Evolutionary conservation across 2,113 vertebrate genomes (phyloP).

Genomic region (Lichenostomus cassidix): DNA sequence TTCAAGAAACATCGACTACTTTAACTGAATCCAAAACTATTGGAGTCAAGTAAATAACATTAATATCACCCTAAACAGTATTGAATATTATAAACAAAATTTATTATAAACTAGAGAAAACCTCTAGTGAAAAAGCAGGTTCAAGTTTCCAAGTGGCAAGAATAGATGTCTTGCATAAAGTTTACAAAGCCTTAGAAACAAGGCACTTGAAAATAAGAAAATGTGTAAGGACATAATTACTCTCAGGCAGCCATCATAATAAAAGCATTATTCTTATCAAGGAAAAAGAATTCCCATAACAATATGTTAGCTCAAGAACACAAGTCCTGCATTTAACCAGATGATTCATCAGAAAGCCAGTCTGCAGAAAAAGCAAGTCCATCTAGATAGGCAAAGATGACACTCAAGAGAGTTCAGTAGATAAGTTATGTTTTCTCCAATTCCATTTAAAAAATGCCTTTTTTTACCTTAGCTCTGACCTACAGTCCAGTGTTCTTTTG

Average conservation of each 20-base stretch:
- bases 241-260: neutral
- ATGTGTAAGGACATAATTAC: neutral
- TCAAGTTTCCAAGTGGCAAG: neutral
- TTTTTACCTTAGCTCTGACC: neutral
- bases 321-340: constrained; percentile 1
- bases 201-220: neutral
- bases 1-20: neutral
- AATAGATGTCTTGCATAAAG: neutral
- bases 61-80: neutral
- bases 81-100: neutral
- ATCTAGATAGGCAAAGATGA: neutral
- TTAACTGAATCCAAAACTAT: neutral
- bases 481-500: neutral
- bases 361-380: neutral
- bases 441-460: neutral
- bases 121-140: neutral
- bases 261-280: neutral
- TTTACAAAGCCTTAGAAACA: neutral
- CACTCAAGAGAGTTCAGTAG: neutral
- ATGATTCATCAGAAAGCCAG: constrained; percentile 40
- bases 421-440: neutral
- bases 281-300: neutral
- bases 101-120: neutral
- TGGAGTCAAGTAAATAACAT: neutral
- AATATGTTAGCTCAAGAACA: neutral